Percentiles rank a stretch among this genome's conserved stretches.
Conservation (phyloP, 2,888 invertebrate species). For the Allacma fusca region DNA sequence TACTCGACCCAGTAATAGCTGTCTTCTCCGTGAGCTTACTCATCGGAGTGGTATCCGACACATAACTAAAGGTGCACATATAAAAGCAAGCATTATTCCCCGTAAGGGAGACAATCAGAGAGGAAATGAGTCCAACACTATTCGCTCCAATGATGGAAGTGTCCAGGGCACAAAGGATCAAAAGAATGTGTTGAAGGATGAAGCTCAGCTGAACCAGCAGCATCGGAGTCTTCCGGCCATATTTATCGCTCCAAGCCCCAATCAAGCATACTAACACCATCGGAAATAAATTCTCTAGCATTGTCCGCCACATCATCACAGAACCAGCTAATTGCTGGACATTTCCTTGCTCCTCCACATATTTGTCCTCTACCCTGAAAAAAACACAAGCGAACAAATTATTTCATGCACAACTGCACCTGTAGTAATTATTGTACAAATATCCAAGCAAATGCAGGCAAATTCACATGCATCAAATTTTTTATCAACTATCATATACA, state of each 20-base stretch:
- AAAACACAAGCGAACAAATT: not conserved
- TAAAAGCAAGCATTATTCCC: conserved; percentile 65
- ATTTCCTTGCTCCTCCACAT: conserved; percentile 71
- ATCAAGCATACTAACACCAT: conserved; percentile 79
- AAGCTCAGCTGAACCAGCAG: conserved; percentile 74
- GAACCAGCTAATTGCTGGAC: conserved; percentile 73
- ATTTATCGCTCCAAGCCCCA: conserved; percentile 82
- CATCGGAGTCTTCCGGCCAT: conserved; percentile 78
- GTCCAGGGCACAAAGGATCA: conserved; percentile 36
- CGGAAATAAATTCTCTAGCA: conserved; percentile 81
- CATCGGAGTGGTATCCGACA: conserved; percentile 78
- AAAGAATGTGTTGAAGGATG: conserved; percentile 55
- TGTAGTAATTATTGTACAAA: not conserved
- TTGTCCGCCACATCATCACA: conserved; percentile 86
- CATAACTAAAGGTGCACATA: conserved; percentile 88
- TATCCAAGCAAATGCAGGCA: too few relatives aligned
- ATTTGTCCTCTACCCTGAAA: conserved; percentile 64
- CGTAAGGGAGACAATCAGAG: conserved; percentile 45
- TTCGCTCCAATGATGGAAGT: conserved; percentile 47
- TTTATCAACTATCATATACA: too few relatives aligned
- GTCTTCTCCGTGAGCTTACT: conserved; percentile 79
- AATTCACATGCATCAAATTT: too few relatives aligned
- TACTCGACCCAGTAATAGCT: conserved; percentile 81
- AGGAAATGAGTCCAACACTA: conserved; percentile 51
- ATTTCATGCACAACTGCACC: too few relatives aligned